Evolutionary conservation across 2,888 invertebrate species (phyloP), one percentile per base, ranked within the genome.

Genomic region (Megastigmus dorsalis): DNA sequence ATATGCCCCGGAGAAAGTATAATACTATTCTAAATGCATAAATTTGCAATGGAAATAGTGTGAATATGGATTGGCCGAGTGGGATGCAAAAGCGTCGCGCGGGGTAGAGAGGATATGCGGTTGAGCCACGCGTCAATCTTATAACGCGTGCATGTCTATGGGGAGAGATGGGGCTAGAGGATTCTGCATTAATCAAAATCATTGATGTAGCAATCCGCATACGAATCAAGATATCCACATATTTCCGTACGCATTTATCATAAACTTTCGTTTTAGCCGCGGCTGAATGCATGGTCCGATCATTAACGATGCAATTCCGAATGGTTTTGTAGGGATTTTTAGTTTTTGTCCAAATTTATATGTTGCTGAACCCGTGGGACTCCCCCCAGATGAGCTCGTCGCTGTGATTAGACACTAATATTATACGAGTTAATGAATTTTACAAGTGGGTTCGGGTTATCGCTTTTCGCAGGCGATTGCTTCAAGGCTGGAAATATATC

Each of bases 151-250:
- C 4, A 20, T 30, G 38, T 26, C 36, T 20, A n/a, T n/a, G n/a
- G n/a, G n/a, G n/a, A n/a, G n/a, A n/a, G n/a, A n/a, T n/a, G n/a
- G n/a, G n/a, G n/a, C n/a, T n/a, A 23, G 26, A 15, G 52, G 4
- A 65, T 65, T 70, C 55, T 70, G 41, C 66, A 75, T 75, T 75
- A 66, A 75, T 75, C 66, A 75, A 70, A 65, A 66, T 70, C 52
- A 68, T 70, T 62, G 75, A 75, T 70, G 66, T 55, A 45, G 26
- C 48, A 38, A 54, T 57, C 33, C 54, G 20, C 45, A 55, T 33
- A 38, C 10, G 57, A 60, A 38, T 63, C 50, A 20, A 63, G 41
- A 30, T 62, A 20, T 45, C 54, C 38, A 28, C 41, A 62, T 68
- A 74, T 69, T 74, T 68, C 63, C 55, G 55, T 55, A 28, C 73